Conservation (phyloP, 2,797 vertebrate genomes). For the Chanos chanos region DNA sequence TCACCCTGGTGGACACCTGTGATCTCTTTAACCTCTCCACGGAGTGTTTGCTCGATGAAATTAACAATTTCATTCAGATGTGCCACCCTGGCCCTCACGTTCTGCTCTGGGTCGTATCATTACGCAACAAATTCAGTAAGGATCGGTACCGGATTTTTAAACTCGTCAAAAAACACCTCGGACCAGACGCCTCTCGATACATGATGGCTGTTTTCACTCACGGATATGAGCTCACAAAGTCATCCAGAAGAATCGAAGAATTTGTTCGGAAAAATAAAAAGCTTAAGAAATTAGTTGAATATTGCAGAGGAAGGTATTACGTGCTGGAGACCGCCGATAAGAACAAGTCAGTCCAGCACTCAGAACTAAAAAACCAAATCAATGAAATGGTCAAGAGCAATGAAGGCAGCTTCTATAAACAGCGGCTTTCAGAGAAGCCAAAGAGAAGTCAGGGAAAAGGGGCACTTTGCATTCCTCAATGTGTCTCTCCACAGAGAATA, state of each 20-base stretch:
- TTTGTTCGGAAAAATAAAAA: not conserved
- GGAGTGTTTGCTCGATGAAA: not conserved
- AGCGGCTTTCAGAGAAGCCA: not conserved
- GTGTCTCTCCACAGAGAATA: too few relatives aligned
- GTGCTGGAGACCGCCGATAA: not conserved
- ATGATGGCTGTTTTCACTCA: slow-evolving; percentile 4
- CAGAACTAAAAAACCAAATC: not conserved
- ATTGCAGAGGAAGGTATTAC: not conserved
- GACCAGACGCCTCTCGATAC: not conserved
- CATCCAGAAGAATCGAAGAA: too few relatives aligned
- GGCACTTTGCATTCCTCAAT: too few relatives aligned
- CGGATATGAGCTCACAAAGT: not conserved
- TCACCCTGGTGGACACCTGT: slow-evolving; percentile 11
- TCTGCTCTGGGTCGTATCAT: not conserved
- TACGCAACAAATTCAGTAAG: not conserved
- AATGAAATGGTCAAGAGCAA: not conserved
- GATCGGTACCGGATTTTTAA: slow-evolving; percentile 16
- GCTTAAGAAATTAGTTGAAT: not conserved
- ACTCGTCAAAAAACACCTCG: not conserved
- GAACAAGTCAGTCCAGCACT: not conserved
- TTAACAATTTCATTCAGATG: not conserved
- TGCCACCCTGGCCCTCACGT: not conserved
- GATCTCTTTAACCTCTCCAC: not conserved
- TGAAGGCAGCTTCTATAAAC: not conserved
- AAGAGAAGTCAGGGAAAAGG: too few relatives aligned